Percentiles rank a stretch among this genome's conserved stretches.
Conservation (phyloP, 2,888 invertebrate genomes). For the Phasia obesa region DNA sequence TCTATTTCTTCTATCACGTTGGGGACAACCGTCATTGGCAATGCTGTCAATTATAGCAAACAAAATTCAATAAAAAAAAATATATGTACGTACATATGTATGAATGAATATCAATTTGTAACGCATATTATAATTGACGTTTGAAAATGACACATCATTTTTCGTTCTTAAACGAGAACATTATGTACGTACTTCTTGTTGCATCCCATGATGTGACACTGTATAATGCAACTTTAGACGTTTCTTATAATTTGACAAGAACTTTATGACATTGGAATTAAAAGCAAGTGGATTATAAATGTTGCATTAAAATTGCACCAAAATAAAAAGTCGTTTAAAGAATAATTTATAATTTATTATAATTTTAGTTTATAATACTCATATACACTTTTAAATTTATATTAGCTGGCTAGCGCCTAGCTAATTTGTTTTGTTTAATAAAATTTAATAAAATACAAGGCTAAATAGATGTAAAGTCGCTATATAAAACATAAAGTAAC, state of each 20-base stretch:
- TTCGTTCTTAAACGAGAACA: conserved; percentile 39
- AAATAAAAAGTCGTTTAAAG: too few relatives aligned
- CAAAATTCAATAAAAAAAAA: neutral
- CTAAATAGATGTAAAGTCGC: too few relatives aligned
- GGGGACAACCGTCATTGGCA: conserved; percentile 39
- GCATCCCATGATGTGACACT: conserved; percentile 5
- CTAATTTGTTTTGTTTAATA: too few relatives aligned
- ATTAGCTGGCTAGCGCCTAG: too few relatives aligned
- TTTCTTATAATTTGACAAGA: conserved; percentile 22
- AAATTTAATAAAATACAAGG: too few relatives aligned
- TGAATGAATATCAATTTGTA: conserved; percentile 46
- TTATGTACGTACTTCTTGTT: conserved; percentile 30
- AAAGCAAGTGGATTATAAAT: neutral
- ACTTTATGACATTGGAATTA: neutral
- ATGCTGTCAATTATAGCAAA: conserved; percentile 49
- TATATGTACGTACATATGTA: too few relatives aligned
- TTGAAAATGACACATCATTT: conserved; percentile 41
- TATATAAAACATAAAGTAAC: too few relatives aligned
- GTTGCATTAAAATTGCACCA: neutral
- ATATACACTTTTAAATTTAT: too few relatives aligned
- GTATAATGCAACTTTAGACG: conserved; percentile 17
- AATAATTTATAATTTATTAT: too few relatives aligned
- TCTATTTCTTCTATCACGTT: conserved; percentile 5
- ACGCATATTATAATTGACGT: conserved; percentile 34
- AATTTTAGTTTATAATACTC: too few relatives aligned